Conservation (phyloP, 2,797 vertebrate species). For the Numenius phaeopus region DNA sequence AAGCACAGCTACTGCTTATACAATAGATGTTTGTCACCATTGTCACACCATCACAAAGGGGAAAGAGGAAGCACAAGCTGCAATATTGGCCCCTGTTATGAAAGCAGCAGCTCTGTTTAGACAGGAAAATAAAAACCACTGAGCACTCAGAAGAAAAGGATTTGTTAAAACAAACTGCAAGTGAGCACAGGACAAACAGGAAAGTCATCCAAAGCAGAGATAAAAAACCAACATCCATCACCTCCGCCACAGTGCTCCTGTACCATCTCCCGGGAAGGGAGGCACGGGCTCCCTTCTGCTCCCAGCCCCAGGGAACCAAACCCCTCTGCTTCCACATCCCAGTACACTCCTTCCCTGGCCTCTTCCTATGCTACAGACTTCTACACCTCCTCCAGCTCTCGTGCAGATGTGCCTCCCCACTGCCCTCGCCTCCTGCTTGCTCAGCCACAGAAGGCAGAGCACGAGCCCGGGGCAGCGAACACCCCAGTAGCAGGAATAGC, state of each 20-base stretch:
- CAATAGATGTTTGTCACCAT: slow-evolving; percentile 57
- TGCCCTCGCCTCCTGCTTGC: not conserved
- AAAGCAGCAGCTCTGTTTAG: slow-evolving; percentile 37
- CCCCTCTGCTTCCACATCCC: not conserved
- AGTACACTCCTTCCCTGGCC: accelerated
- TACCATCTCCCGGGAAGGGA: accelerated
- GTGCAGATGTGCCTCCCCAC: accelerated
- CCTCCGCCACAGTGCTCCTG: accelerated
- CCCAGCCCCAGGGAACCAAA: not conserved
- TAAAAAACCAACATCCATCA: not conserved
- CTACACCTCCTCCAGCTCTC: not conserved
- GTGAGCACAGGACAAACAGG: not conserved
- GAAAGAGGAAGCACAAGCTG: slow-evolving; percentile 55
- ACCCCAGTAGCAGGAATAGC: accelerated
- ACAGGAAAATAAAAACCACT: slow-evolving; percentile 33
- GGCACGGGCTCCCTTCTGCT: not conserved
- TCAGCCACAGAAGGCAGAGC: not conserved
- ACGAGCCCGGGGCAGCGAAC: accelerated
- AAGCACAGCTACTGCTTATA: not conserved
- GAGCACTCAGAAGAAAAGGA: not conserved
- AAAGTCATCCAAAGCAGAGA: not conserved
- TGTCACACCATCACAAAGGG: slow-evolving; percentile 55
- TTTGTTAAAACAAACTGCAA: not conserved
- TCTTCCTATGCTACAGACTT: not conserved
- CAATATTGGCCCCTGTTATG: slow-evolving; percentile 1